Evolutionary conservation across 2,797 vertebrate genomes (phyloP).

Genomic region (Mormyrus proboscirostris): DNA sequence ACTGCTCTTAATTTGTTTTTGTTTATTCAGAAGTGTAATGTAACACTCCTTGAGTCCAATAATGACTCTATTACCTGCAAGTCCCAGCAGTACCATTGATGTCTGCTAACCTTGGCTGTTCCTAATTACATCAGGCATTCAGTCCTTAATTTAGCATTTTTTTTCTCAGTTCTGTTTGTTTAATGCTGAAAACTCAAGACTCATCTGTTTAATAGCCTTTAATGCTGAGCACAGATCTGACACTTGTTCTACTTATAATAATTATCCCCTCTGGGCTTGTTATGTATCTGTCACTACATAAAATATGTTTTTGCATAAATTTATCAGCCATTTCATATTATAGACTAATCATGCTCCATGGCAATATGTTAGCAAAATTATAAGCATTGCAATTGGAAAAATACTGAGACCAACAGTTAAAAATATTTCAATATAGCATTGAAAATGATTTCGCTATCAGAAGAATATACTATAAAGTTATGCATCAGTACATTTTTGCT

Average conservation of each 20-base stretch:
- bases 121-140: conserved; percentile 73
- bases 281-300: background rate
- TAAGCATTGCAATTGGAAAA: background rate
- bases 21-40: conserved; percentile 74
- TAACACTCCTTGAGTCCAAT: conserved; percentile 59
- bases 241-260: conserved; percentile 30
- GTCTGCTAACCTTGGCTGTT: conserved; percentile 63
- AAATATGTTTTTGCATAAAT: background rate
- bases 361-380: background rate
- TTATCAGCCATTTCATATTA: background rate
- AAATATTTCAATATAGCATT: background rate
- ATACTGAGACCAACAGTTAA: background rate
- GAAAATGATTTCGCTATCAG: background rate
- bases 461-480: background rate
- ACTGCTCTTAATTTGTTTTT: conserved; percentile 70
- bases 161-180: conserved; percentile 62
- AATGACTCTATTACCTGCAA: conserved; percentile 74
- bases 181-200: conserved; percentile 57
- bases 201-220: conserved; percentile 54
- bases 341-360: background rate
- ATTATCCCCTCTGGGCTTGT: background rate
- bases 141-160: conserved; percentile 72
- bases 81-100: conserved; percentile 51
- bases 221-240: conserved; percentile 48
- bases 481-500: background rate